Evolutionary conservation across 2,888 invertebrate species (phyloP), one percentile per base, ranked within the genome.

Genomic region (Darwinula stevensoni): DNA sequence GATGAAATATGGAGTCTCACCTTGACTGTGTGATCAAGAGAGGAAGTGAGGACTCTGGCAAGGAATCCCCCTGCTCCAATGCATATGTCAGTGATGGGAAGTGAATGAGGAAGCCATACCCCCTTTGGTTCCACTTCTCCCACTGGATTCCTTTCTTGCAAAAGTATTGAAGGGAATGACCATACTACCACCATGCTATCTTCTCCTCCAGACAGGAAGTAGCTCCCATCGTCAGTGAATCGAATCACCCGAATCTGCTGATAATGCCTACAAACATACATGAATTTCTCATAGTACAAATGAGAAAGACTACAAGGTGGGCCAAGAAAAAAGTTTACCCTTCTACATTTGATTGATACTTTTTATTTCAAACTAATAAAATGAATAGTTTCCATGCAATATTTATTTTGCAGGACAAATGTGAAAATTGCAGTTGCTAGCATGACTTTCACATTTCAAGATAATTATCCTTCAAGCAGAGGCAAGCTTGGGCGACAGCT

Each of bases 111-210:
- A 16, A 67, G 65, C 49, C 74, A 74, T 9, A 63, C 62, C 40
- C 69, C 65, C 0, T 65, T 45, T 3, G 71, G 68, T 37, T 63
- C 62, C 2, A 51, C 52, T n/a, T 52, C 50, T 44, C 61, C 61
- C 3, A 53, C 51, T 31, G 16, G n/a, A 36, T 16, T n/a, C 27
- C 14, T 11, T 27, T 38, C 38, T 31, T 34, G 28, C 9, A 43
- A 40, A 2, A 65, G 51, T 1, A 70, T 55, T 30, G 58, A 57
- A 1, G 61, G 57, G 15, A 75, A 46, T 16, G 63, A 62, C 74
- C 84, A 88, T 0, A 72, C 65, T 40, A 76, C 61, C 1, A 82
- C 65, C 44, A 72, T 60, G 4, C 78, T 78, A 55, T 84, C 84
- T 41, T 74, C 68, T 6, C 72, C 76, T 11, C 67, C 74, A 17